Evolutionary conservation across 2,113 vertebrate species (phyloP).

Genomic region (Trematomus loennbergii): DNA sequence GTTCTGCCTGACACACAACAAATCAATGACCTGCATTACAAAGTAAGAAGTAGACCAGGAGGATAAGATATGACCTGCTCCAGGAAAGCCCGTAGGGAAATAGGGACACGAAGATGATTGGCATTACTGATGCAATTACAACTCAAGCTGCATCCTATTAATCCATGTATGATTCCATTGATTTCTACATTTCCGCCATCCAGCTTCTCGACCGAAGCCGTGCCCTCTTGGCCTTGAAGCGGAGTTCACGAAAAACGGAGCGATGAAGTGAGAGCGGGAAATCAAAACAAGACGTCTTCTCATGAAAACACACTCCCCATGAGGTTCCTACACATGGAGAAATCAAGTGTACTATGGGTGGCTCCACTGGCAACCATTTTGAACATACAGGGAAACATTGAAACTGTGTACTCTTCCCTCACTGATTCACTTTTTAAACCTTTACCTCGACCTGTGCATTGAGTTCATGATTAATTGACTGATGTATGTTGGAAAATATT

Average conservation of each 20-base stretch:
- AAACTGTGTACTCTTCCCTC: too few species aligned
- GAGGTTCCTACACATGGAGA: too few species aligned
- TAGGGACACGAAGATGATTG: constrained; percentile 8
- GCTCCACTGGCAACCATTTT: too few species aligned
- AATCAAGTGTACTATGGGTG: too few species aligned
- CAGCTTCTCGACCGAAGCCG: constrained; percentile 21
- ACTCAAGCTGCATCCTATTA: constrained; percentile 15
- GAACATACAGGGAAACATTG: too few species aligned
- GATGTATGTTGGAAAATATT: too few species aligned
- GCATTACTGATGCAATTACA: constrained; percentile 43
- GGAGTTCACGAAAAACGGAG: constrained; percentile 20
- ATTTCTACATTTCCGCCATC: constrained; percentile 27
- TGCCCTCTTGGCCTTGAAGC: neutral
- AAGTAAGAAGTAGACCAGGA: neutral
- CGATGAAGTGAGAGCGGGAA: neutral
- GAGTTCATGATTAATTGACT: too few species aligned
- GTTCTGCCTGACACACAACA: neutral
- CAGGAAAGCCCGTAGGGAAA: neutral
- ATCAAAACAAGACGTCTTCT: too few species aligned
- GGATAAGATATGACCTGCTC: neutral
- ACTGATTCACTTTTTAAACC: too few species aligned
- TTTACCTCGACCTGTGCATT: too few species aligned
- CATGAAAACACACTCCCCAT: too few species aligned
- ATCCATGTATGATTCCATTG: neutral
- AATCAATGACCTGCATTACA: neutral